These are phyloP conservation scores for Frankliniella intonsa DNA, from an alignment of 2,888 invertebrate genomes.

Conservation along the genomic window DNA sequence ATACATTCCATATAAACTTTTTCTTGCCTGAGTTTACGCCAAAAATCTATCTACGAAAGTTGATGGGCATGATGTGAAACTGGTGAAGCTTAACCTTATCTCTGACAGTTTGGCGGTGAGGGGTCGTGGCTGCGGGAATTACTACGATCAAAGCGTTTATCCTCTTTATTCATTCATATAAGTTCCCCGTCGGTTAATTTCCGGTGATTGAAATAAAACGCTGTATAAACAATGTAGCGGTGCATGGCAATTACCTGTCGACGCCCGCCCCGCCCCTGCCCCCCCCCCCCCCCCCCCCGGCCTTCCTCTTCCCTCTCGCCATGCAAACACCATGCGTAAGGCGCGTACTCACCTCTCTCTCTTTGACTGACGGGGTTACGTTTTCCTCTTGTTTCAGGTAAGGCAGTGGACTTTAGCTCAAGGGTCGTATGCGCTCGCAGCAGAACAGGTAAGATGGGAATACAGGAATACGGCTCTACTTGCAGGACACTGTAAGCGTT, in stretches of 20 bases:
- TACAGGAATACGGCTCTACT: no score
- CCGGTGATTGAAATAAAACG: slow-evolving; percentile 21
- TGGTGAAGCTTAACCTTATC: no score
- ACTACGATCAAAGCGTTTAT: slow-evolving; percentile 13
- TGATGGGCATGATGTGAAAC: no score
- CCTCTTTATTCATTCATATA: slow-evolving; percentile 10
- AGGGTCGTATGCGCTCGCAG: no score
- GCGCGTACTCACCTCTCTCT: neutral
- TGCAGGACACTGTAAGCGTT: no score
- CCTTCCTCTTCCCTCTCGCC: neutral
- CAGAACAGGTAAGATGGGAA: no score
- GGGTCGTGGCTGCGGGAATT: neutral
- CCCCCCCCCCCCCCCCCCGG: neutral
- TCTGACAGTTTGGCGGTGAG: no score
- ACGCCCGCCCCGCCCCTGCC: neutral
- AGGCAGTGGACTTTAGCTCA: neutral
- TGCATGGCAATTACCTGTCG: slow-evolving; percentile 17
- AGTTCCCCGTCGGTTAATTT: slow-evolving; percentile 8
- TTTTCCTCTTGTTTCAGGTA: neutral
- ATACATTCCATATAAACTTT: no score
- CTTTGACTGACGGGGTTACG: neutral
- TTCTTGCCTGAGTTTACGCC: no score
- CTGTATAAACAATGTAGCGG: slow-evolving; percentile 19
- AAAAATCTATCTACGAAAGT: no score
- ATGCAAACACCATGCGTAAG: neutral